phyloP scores from a whole-genome alignment of 1,140 invertebrate species.

The Papilio glaucus region DNA sequence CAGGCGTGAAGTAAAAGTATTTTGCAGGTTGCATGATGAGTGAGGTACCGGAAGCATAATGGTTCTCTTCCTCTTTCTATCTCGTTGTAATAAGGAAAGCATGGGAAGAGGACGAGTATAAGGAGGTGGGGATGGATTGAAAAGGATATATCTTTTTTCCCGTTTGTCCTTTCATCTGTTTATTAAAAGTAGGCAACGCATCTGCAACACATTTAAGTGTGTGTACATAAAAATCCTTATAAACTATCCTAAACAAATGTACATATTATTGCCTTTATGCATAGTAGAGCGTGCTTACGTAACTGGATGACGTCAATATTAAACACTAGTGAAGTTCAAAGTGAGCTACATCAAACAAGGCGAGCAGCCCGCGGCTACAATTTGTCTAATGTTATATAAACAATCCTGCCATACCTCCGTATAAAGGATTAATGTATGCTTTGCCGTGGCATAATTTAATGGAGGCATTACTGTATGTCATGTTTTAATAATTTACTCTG shows the following conservation, averaged over 20 bases:
- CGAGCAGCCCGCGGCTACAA: constrained; percentile 20
- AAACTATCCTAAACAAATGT: neutral
- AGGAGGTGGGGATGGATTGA: too few species aligned
- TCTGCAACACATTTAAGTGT: too few species aligned
- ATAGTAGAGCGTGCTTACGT: constrained; percentile 28
- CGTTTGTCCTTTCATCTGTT: too few species aligned
- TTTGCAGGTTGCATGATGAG: too few species aligned
- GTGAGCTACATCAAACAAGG: constrained; percentile 28
- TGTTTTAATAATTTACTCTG: neutral
- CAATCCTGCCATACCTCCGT: constrained; percentile 26
- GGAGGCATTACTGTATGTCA: neutral
- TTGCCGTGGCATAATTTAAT: constrained; percentile 23
- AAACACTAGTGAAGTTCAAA: constrained; percentile 31
- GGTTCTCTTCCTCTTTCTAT: too few species aligned
- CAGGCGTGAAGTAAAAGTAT: too few species aligned
- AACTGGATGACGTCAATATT: neutral
- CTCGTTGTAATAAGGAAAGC: too few species aligned
- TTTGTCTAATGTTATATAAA: constrained; percentile 37
- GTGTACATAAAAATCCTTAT: too few species aligned
- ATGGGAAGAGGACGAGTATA: too few species aligned
- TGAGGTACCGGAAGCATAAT: too few species aligned
- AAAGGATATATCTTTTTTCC: too few species aligned
- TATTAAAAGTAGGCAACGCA: too few species aligned
- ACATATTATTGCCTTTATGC: neutral
- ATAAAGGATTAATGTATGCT: constrained; percentile 15